Evolutionary conservation across 2,888 invertebrate species (phyloP).

Genomic region (Conops quadrifasciatus): DNA sequence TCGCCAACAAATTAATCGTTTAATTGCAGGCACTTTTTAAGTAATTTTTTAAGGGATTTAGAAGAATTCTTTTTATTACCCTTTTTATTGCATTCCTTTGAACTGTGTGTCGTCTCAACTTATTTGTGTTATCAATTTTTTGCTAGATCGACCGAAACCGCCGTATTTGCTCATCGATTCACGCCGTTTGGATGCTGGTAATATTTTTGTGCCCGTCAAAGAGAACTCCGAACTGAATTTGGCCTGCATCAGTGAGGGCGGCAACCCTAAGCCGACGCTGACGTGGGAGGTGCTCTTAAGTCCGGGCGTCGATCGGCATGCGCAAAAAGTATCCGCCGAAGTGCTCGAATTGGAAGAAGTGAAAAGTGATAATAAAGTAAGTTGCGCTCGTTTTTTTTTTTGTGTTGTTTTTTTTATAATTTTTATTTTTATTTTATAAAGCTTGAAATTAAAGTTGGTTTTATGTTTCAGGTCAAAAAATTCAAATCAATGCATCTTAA

Average conservation of each 20-base stretch:
- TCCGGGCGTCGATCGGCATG: constrained; percentile 71
- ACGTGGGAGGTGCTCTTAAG: constrained; percentile 65
- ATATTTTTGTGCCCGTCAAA: constrained; percentile 86
- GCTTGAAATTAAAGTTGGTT: too few species aligned
- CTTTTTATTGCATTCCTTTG: constrained; percentile 3
- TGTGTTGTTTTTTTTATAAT: too few species aligned
- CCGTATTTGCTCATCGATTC: constrained; percentile 89
- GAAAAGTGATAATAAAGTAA: constrained; percentile 64
- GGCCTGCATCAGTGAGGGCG: constrained; percentile 87
- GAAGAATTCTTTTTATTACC: neutral
- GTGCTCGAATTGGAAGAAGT: constrained; percentile 65
- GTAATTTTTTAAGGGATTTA: too few species aligned
- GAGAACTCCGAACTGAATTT: constrained; percentile 85
- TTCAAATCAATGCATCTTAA: too few species aligned
- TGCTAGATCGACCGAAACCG: constrained; percentile 81
- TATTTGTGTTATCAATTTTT: constrained; percentile 18
- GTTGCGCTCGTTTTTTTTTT: neutral
- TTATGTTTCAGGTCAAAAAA: too few species aligned
- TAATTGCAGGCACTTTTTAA: too few species aligned
- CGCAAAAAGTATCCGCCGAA: constrained; percentile 67
- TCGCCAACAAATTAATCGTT: too few species aligned
- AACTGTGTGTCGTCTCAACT: too few species aligned
- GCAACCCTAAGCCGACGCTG: constrained; percentile 73
- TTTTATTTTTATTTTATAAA: too few species aligned
- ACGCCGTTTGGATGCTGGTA: constrained; percentile 83